Conservation (phyloP, 37 sponge, comb jelly and placozoan genomes). For the Cliona cf. orientalis region DNA sequence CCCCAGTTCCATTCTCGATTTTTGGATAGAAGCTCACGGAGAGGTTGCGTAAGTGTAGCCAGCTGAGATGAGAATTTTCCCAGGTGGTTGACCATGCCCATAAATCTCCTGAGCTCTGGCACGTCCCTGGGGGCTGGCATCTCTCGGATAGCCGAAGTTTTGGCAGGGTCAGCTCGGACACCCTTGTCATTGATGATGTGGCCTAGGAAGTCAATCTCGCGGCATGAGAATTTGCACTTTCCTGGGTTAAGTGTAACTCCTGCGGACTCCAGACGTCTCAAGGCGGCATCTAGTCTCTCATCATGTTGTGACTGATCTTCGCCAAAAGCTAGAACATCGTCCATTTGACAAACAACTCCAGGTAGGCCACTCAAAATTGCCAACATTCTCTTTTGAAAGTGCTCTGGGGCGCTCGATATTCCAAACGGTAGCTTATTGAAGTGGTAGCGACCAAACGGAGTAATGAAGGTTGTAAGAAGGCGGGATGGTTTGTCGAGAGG, state of each 20-base stretch:
- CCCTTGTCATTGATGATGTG: not conserved
- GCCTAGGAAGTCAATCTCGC: constrained; percentile 21
- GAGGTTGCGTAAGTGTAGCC: not conserved
- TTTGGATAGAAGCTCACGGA: not conserved
- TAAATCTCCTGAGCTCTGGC: not conserved
- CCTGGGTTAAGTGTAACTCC: not conserved
- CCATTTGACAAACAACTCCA: constrained; percentile 31
- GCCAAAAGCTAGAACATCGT: constrained; percentile 38
- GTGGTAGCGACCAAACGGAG: too few species aligned
- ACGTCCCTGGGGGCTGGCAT: not conserved
- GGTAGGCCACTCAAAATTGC: constrained; percentile 16
- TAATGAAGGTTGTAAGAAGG: constrained; percentile 27
- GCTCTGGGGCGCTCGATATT: constrained; percentile 42
- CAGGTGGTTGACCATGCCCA: not conserved
- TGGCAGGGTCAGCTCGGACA: not conserved
- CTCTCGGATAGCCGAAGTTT: not conserved
- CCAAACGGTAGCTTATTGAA: too few species aligned
- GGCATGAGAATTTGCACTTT: not conserved
- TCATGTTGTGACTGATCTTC: constrained; percentile 12
- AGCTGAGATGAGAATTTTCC: not conserved
- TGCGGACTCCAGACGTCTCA: not conserved
- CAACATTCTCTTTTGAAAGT: constrained; percentile 21
- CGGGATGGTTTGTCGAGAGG: constrained; percentile 9
- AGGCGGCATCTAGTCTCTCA: too few species aligned
- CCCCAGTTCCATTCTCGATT: not conserved